Percentiles rank a stretch among this genome's conserved stretches.
phyloP scores from a whole-genome alignment of 2,888 invertebrate genomes.

The Nomada flava region DNA sequence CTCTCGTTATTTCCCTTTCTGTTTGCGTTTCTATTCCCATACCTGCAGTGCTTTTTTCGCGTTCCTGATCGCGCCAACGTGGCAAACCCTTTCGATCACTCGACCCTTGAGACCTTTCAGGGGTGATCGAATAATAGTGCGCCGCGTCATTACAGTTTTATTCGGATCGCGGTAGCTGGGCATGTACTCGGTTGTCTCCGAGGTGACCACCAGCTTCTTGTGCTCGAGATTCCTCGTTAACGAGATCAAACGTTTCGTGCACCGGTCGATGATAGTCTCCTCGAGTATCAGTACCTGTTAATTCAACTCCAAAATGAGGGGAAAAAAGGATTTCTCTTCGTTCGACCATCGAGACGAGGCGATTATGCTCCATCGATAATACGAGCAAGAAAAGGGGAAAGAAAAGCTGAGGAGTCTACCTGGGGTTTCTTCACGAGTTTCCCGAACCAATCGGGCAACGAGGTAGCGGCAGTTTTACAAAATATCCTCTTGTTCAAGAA shows the following conservation, averaged over 20 bases:
- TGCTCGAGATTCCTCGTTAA: conserved; percentile 61
- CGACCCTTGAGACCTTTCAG: conserved; percentile 45
- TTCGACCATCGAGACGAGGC: not conserved
- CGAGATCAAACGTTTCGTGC: conserved; percentile 58
- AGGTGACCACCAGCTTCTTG: conserved; percentile 49
- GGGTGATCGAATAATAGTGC: conserved; percentile 46
- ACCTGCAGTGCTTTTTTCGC: conserved; percentile 34
- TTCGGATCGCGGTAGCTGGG: conserved; percentile 42
- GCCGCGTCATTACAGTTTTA: conserved; percentile 63
- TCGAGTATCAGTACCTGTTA: conserved; percentile 58
- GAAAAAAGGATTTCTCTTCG: not conserved
- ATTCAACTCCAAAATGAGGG: conserved; percentile 7
- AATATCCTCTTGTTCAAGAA: conserved; percentile 48
- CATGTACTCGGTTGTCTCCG: conserved; percentile 55
- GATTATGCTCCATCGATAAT: not conserved
- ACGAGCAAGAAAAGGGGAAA: not conserved
- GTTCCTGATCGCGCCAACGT: conserved; percentile 43
- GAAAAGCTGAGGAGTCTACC: not conserved
- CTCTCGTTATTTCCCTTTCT: too few species aligned
- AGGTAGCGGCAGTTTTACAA: conserved; percentile 30
- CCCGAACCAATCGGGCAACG: conserved; percentile 24
- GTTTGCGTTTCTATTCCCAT: not conserved
- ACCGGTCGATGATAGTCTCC: conserved; percentile 48
- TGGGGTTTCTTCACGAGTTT: conserved; percentile 46
- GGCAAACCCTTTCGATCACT: conserved; percentile 51